A percentile compares a stretch with the other conserved stretches of the same genome.
These are phyloP conservation scores for Tipula lateralis DNA, from an alignment of 2,888 invertebrate species.

Conservation along the genomic window DNA sequence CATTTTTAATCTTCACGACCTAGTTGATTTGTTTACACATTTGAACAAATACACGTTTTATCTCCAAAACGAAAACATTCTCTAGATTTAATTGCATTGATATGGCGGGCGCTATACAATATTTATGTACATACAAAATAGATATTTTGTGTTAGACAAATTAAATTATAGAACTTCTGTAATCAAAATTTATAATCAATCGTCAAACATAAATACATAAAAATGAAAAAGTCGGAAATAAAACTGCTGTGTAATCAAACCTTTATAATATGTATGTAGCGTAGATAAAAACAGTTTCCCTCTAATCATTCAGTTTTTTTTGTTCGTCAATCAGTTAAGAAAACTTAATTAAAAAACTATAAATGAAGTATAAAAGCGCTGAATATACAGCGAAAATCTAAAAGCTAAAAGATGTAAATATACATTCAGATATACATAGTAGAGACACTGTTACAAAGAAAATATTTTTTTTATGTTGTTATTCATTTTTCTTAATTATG, in stretches of 20 bases:
- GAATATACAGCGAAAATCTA: background rate
- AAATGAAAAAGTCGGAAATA: background rate
- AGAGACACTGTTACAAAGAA: background rate
- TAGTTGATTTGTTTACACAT: background rate
- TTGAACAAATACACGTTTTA: background rate
- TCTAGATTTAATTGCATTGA: background rate
- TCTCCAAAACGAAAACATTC: background rate
- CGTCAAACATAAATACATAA: background rate
- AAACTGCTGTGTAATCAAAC: constrained; percentile 11
- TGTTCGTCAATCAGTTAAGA: background rate
- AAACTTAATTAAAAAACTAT: background rate
- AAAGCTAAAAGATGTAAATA: background rate
- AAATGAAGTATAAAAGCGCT: background rate
- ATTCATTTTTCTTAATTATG: constrained; percentile 7
- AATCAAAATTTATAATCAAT: background rate
- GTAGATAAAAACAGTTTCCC: background rate
- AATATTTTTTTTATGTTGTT: background rate
- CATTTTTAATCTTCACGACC: background rate
- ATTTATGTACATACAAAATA: background rate
- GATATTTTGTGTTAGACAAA: background rate
- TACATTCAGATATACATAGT: no score
- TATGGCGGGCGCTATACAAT: background rate
- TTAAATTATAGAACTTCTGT: background rate
- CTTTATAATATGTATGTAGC: background rate
- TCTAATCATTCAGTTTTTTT: background rate